Evolutionary conservation across 2,888 invertebrate genomes (phyloP).

Genomic region (Dioctria rufipes): DNA sequence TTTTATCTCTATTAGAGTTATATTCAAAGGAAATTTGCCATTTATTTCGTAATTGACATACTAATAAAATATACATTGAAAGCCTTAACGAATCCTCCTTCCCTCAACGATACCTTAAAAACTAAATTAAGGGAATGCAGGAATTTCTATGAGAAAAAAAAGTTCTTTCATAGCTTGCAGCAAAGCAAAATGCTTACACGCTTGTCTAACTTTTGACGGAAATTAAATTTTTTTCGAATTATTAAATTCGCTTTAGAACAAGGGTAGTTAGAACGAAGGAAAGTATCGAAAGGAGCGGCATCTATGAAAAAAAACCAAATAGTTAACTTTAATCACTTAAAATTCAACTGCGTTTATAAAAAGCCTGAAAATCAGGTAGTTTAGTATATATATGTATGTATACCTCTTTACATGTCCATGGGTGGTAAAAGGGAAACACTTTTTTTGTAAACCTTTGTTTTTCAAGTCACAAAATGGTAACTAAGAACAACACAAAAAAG

Average conservation of each 20-base stretch:
- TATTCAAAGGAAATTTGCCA: too few relatives aligned
- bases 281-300: not conserved
- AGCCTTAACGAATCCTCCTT: too few relatives aligned
- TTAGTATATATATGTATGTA: not conserved
- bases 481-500: not conserved
- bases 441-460: not conserved
- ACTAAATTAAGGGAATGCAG: too few relatives aligned
- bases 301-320: not conserved
- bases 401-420: slow-evolving; percentile 5
- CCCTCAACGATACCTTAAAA: too few relatives aligned
- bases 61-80: too few relatives aligned
- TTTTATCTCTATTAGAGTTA: too few relatives aligned
- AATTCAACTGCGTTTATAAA: slow-evolving; percentile 15
- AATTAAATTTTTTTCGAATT: too few relatives aligned
- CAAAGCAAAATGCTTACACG: slow-evolving; percentile 14
- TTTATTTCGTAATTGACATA: too few relatives aligned
- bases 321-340: not conserved
- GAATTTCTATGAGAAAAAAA: too few relatives aligned
- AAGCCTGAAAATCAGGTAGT: not conserved
- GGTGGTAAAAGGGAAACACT: not conserved
- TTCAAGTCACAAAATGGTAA: slow-evolving; percentile 24
- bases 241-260: too few relatives aligned
- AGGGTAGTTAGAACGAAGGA: not conserved
- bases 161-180: slow-evolving; percentile 6
- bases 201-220: not conserved